These are phyloP conservation scores for Halcyon smyrnensis DNA, from an alignment of 2,797 vertebrate species.

Conservation along the genomic window DNA sequence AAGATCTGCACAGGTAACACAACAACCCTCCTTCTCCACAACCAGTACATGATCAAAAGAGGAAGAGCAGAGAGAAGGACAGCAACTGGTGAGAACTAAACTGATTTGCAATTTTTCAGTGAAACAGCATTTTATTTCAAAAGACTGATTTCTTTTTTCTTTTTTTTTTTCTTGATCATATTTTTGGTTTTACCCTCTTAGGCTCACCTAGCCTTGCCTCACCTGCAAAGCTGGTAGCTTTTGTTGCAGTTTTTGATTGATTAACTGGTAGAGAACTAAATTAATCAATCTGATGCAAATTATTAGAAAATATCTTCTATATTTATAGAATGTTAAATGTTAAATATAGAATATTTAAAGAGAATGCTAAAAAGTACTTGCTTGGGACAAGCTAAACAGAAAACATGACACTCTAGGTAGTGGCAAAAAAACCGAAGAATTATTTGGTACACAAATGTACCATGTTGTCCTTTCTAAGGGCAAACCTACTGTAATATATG, in stretches of 20 bases:
- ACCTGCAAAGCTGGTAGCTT: neutral
- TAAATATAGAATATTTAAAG: neutral
- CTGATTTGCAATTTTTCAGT: neutral
- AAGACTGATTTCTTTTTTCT: neutral
- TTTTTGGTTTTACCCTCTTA: neutral
- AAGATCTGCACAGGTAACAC: neutral
- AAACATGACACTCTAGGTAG: fast-evolving
- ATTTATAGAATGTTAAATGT: neutral
- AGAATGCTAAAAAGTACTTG: neutral
- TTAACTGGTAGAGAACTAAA: neutral
- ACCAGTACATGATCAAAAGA: neutral
- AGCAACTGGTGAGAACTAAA: neutral
- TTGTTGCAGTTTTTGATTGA: neutral
- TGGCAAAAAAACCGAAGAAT: neutral
- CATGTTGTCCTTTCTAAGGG: neutral
- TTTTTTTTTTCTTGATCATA: neutral
- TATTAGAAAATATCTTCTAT: neutral
- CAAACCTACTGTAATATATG: neutral
- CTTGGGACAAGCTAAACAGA: neutral
- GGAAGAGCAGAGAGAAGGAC: neutral
- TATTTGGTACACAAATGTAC: neutral
- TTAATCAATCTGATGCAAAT: neutral
- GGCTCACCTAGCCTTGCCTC: neutral
- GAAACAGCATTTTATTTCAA: neutral
- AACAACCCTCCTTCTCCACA: neutral